Conservation (phyloP, 37 sponge, comb jelly and placozoan species). For the Beroe forskalii region DNA sequence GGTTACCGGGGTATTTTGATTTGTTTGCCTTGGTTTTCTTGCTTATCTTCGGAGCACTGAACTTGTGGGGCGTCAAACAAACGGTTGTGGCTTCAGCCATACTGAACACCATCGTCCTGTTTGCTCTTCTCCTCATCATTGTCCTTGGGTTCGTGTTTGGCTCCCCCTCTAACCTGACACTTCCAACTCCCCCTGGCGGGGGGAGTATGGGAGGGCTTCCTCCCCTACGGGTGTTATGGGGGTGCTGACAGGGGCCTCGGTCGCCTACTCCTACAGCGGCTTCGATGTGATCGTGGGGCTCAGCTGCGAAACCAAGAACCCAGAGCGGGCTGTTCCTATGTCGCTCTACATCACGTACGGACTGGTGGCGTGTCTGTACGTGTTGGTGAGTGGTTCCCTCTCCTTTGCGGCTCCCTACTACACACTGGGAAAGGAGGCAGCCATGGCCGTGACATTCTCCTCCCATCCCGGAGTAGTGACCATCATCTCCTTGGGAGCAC, state of each 20-base stretch:
- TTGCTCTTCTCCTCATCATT: neutral
- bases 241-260: conserved; percentile 25
- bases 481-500: neutral
- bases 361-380: conserved; percentile 4
- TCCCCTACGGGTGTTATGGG: neutral
- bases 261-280: conserved; percentile 32
- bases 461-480: neutral
- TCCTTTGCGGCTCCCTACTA: conserved; percentile 29
- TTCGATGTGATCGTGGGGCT: conserved; percentile 1
- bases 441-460: conserved; percentile 2
- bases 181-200: neutral
- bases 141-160: neutral
- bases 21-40: neutral
- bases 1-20: neutral
- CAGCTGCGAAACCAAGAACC: conserved; percentile 20
- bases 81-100: neutral
- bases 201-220: neutral
- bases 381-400: conserved; percentile 1
- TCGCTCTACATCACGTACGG: neutral
- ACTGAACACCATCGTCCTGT: neutral
- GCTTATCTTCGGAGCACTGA: neutral
- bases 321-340: neutral
- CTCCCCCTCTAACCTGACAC: neutral
- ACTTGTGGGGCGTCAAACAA: conserved; percentile 17
- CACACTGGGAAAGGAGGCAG: neutral